Base-by-base conservation (phyloP, 2,888 invertebrate species). In the Exocentrus adspersus region DNA sequence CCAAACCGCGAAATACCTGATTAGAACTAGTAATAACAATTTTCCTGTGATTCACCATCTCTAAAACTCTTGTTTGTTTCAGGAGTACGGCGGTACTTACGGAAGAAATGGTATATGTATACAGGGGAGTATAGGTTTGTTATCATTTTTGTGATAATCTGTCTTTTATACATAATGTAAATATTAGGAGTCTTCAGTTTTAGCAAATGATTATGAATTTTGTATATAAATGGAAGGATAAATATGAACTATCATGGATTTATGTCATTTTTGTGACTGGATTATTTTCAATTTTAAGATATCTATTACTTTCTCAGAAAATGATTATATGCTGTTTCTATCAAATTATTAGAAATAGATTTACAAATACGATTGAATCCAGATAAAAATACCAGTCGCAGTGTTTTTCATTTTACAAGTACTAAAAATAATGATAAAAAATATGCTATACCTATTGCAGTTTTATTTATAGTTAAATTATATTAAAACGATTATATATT, bases 101-200 rank as follows among this genome's bases (percentile, higher is more conserved):
- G 4, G 20, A 46, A 46, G 3, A 24, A 24, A 24, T 12, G 32
- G n/a, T n/a, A n/a, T n/a, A n/a, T n/a, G n/a, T n/a, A n/a, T n/a
- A 32, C 10, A 6, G 3, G 24, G 21, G 50, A n/a, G 32, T 32
- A 60, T 64, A 60, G 51, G 60, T 62, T 58, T 61, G 63, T 69
- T 69, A 70, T 71, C 69, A 68, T 66, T 67, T 66, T 67, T 70
- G 68, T 68, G 71, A 70, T 71, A 70, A 67, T 66, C 24, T 71
- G 65, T 64, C 24, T 71, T 65, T 70, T 67, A 69, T 71, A 69
- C 62, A 62, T 69, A 67, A 59, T 70, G 66, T 68, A 66, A 64
- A 68, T 70, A 70, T 59, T 30, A 54, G 46, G 54, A 60, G 62
- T 56, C 14, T 60, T 66, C 56, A 50, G 57, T 67, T 69, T 54